phyloP scores from a whole-genome alignment of 2,888 invertebrate genomes.

The Thereva unica region DNA sequence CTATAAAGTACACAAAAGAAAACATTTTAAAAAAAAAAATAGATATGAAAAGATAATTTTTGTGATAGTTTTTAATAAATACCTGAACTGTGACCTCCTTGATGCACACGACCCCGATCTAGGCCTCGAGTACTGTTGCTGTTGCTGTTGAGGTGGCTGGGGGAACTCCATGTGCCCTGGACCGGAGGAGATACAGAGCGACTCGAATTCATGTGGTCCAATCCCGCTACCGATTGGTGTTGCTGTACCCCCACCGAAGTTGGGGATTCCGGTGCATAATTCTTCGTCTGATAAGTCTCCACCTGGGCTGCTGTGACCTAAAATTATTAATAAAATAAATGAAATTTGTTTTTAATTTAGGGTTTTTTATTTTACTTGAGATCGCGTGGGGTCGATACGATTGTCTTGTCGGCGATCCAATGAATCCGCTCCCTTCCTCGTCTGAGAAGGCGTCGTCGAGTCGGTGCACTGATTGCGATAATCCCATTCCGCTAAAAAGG shows the following conservation, averaged over 20 bases:
- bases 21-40: constrained; percentile 18
- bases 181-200: constrained; percentile 58
- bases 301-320: constrained; percentile 61
- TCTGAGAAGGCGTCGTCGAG: constrained; percentile 83
- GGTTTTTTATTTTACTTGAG: constrained; percentile 58
- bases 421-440: constrained; percentile 74
- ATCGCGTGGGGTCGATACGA: constrained; percentile 61
- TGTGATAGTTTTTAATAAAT: constrained; percentile 39
- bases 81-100: constrained; percentile 59
- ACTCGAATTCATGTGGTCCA: constrained; percentile 59
- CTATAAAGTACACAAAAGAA: constrained; percentile 2
- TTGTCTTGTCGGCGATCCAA: constrained; percentile 60
- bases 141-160: constrained; percentile 53
- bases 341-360: neutral
- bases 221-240: constrained; percentile 56
- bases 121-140: constrained; percentile 55
- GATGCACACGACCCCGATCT: constrained; percentile 59
- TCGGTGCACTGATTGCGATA: constrained; percentile 59
- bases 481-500: constrained; percentile 58
- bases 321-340: constrained; percentile 13
- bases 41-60: constrained; percentile 12
- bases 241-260: constrained; percentile 54
- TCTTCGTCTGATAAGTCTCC: constrained; percentile 61
- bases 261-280: constrained; percentile 58
- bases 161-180: constrained; percentile 56